phyloP scores from a whole-genome alignment of 1,140 invertebrate genomes.

The Lanistes nyassanus region DNA sequence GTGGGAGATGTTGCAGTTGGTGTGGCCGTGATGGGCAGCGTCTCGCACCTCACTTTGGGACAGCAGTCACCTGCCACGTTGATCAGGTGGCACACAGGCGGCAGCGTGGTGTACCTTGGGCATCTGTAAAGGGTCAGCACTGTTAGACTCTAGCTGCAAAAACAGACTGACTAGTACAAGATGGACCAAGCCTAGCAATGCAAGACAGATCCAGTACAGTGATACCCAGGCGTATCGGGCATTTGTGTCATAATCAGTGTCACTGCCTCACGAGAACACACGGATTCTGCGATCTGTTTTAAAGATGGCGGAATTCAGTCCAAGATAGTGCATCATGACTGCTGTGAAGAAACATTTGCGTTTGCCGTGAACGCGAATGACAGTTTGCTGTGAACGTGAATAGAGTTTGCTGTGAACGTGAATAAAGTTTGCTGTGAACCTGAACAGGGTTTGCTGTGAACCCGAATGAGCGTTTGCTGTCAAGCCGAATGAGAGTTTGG shows the following conservation, averaged over 20 bases:
- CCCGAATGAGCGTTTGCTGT: too few relatives aligned
- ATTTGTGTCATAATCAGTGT: neutral
- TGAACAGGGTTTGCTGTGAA: too few relatives aligned
- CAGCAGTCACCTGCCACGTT: constrained; percentile 39
- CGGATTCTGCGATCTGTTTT: neutral
- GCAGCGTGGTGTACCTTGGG: neutral
- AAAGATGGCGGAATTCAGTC: neutral
- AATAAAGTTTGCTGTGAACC: too few relatives aligned
- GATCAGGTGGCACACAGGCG: neutral
- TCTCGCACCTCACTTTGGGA: constrained; percentile 35
- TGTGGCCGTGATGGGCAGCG: constrained; percentile 8
- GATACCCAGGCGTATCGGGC: too few relatives aligned
- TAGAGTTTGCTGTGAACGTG: too few relatives aligned
- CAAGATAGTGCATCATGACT: too few relatives aligned
- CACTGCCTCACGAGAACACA: neutral
- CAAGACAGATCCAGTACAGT: too few relatives aligned
- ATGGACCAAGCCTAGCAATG: too few relatives aligned
- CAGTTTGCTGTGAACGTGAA: too few relatives aligned
- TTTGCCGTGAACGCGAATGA: too few relatives aligned
- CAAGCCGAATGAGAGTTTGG: too few relatives aligned
- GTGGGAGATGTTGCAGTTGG: constrained; percentile 15
- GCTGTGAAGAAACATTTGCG: too few relatives aligned
- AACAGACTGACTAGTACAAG: neutral
- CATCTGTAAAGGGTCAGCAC: neutral
- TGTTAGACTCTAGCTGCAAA: neutral